A percentile compares a stretch with the other conserved stretches of the same genome.
Conservation (phyloP, 1,140 invertebrate species). For the Berghia stephanieae region DNA sequence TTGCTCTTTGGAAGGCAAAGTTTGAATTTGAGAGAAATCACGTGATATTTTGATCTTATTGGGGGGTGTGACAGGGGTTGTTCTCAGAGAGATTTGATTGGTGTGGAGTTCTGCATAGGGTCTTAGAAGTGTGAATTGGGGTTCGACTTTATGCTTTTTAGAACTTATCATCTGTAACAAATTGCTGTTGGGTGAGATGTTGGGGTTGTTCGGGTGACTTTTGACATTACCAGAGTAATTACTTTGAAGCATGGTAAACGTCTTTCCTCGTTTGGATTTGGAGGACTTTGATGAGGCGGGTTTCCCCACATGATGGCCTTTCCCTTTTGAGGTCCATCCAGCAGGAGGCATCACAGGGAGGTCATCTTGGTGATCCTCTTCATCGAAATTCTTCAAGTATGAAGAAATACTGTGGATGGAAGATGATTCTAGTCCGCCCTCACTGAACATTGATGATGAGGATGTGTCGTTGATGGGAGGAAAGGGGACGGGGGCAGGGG, state of each 20-base stretch:
- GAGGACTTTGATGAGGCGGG: background rate
- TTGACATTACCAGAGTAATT: background rate
- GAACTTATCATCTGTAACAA: background rate
- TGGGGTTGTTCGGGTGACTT: background rate
- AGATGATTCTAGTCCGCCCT: conserved; percentile 4
- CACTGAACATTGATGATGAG: conserved; percentile 30
- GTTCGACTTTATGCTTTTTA: conserved; percentile 17
- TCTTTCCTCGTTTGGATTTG: conserved; percentile 20
- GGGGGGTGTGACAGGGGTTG: conserved; percentile 19
- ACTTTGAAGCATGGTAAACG: background rate
- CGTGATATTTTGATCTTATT: conserved; percentile 31
- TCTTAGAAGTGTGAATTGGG: conserved; percentile 25
- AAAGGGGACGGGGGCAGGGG: conserved; percentile 13
- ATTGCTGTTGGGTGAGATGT: too few relatives aligned
- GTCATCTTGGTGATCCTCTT: conserved; percentile 21
- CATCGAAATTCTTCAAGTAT: conserved; percentile 22
- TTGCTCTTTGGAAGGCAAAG: conserved; percentile 30
- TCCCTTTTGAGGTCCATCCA: background rate
- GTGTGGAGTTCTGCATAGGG: conserved; percentile 27
- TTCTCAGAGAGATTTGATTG: conserved; percentile 29
- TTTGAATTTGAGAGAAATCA: conserved; percentile 34
- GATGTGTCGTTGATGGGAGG: conserved; percentile 8
- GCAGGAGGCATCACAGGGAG: conserved; percentile 17
- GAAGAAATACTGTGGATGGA: conserved; percentile 28
- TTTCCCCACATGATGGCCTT: background rate